Conservation (phyloP, 2,888 invertebrate species). For the Netelia melanura region DNA sequence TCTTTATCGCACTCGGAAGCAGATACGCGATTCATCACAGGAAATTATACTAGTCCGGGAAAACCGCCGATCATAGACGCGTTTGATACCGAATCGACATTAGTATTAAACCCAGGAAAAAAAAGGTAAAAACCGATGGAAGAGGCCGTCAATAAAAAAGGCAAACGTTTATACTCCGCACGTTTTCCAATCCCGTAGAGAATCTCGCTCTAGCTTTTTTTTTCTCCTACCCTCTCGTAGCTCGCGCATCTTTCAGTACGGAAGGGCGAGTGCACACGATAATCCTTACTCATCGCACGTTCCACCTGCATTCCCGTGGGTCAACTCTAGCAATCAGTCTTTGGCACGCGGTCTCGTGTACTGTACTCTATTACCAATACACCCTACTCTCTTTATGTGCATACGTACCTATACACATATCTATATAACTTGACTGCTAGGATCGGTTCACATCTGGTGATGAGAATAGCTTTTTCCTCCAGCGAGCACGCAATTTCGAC, state of each 20-base stretch:
- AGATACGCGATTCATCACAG: neutral
- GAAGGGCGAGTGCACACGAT: conserved; percentile 36
- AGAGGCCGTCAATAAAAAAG: conserved; percentile 19
- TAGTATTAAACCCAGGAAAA: neutral
- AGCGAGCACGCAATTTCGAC: conserved; percentile 30
- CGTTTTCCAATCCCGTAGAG: conserved; percentile 58
- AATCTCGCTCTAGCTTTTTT: conserved; percentile 12
- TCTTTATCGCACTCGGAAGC: neutral
- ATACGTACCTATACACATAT: neutral
- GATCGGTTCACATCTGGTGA: conserved; percentile 34
- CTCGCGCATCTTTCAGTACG: conserved; percentile 13
- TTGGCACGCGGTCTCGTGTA: conserved; percentile 70
- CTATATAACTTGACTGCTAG: neutral
- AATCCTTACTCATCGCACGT: conserved; percentile 70
- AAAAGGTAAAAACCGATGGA: neutral
- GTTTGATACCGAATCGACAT: conserved; percentile 8
- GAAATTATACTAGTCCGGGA: neutral
- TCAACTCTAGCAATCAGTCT: conserved; percentile 74
- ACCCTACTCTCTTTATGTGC: neutral
- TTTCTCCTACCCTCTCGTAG: conserved; percentile 14
- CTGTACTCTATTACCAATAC: neutral
- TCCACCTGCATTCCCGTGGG: conserved; percentile 70
- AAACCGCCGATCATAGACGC: neutral
- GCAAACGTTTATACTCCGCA: conserved; percentile 45
- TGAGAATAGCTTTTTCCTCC: conserved; percentile 28